Evolutionary conservation across 2,888 invertebrate species (phyloP).

Genomic region (Leptarthrus brevirostris): DNA sequence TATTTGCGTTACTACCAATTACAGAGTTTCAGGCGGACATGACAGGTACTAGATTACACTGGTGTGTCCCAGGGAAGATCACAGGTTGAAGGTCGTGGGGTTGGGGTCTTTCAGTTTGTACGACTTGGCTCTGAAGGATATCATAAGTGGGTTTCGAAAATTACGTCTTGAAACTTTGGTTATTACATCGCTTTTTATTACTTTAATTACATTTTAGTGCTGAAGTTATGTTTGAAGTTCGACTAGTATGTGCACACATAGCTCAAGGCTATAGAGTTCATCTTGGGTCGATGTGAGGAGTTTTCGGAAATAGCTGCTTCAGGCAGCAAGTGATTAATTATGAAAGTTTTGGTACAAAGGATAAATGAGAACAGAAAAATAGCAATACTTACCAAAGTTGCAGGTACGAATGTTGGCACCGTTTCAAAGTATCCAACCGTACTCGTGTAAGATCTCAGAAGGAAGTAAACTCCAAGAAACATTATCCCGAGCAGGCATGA

Average conservation of each 20-base stretch:
- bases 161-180: constrained; percentile 20
- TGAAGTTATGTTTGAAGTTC: neutral
- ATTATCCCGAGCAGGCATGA: constrained; percentile 79
- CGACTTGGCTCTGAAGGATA: too few species aligned
- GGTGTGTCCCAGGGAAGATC: constrained; percentile 1
- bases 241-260: neutral
- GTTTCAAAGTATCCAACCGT: constrained; percentile 86
- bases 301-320: neutral
- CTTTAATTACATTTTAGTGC: constrained; percentile 42
- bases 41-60: constrained; percentile 22
- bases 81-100: too few species aligned
- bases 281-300: neutral
- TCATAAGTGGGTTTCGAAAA: neutral
- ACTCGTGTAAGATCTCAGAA: constrained; percentile 80
- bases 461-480: constrained; percentile 80
- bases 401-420: constrained; percentile 93
- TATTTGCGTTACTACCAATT: constrained; percentile 42
- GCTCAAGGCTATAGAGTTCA: constrained; percentile 9
- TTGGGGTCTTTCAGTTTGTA: neutral
- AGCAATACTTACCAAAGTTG: constrained; percentile 79
- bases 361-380: neutral
- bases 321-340: constrained; percentile 10
- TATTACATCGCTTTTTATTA: constrained; percentile 32
- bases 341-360: constrained; percentile 14
- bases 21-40: constrained; percentile 32